A percentile compares a stretch with the other conserved stretches of the same genome.
Conservation (phyloP, 2,797 vertebrate genomes). For the Hydrolagus colliei region DNA sequence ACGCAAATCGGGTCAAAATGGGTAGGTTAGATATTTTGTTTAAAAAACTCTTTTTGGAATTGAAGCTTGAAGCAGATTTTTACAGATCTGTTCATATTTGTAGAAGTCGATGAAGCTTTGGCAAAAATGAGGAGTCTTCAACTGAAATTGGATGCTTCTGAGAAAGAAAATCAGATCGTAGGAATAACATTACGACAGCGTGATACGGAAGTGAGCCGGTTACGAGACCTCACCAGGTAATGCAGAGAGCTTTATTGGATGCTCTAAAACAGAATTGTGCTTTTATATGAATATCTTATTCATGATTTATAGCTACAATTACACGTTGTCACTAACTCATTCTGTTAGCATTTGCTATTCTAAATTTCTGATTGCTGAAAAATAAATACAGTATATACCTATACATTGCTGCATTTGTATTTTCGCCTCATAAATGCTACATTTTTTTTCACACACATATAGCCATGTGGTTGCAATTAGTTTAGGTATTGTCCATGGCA, state of each 20-base stretch:
- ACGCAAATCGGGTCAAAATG: conserved; percentile 55
- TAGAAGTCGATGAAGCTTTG: conserved; percentile 60
- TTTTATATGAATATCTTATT: too few species aligned
- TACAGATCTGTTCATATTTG: conserved; percentile 36
- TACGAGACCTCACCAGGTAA: conserved; percentile 66
- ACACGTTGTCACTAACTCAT: too few species aligned
- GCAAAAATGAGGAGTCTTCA: conserved; percentile 53
- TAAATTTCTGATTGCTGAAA: not conserved
- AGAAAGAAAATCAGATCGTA: conserved; percentile 66
- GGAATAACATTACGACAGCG: conserved; percentile 60
- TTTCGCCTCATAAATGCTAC: not conserved
- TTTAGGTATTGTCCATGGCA: not conserved
- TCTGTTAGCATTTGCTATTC: too few species aligned
- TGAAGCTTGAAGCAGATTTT: not conserved
- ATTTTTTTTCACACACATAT: not conserved
- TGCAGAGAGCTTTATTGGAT: not conserved
- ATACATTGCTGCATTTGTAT: not conserved
- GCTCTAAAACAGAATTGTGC: not conserved
- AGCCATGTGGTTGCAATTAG: not conserved
- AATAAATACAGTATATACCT: not conserved
- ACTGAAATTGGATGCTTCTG: conserved; percentile 61
- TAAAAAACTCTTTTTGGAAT: not conserved
- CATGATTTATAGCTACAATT: too few species aligned
- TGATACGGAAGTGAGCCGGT: conserved; percentile 63
- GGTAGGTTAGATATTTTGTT: conserved; percentile 48